These are phyloP conservation scores for Nomada lathburiana DNA, from an alignment of 2,888 invertebrate genomes.

Conservation along the genomic window DNA sequence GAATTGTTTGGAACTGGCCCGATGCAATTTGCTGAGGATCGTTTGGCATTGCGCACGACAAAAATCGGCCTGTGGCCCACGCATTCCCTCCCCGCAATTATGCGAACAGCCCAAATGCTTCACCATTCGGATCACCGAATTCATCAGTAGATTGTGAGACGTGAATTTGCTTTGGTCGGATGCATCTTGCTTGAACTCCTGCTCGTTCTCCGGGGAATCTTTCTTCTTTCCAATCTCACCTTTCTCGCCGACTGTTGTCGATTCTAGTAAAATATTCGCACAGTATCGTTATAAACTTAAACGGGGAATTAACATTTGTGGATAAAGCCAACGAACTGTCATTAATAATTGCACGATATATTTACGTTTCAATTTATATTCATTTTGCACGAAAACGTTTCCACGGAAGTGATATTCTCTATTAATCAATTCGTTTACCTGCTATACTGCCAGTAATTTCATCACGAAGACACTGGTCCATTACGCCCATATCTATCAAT, in stretches of 20 bases:
- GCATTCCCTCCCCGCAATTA: slow-evolving; percentile 92
- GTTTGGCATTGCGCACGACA: slow-evolving; percentile 94
- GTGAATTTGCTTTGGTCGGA: slow-evolving; percentile 78
- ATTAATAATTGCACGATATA: neutral
- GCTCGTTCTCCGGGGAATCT: slow-evolving; percentile 72
- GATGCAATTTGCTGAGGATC: slow-evolving; percentile 91
- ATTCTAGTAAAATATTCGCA: slow-evolving; percentile 57
- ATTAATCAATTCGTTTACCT: slow-evolving; percentile 74
- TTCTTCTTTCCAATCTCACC: slow-evolving; percentile 71
- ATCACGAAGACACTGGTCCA: slow-evolving; percentile 86
- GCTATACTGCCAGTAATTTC: slow-evolving; percentile 85
- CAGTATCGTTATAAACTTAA: neutral
- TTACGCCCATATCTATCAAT: slow-evolving; percentile 94
- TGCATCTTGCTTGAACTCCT: slow-evolving; percentile 67
- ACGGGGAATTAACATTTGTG: neutral
- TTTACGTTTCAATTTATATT: neutral
- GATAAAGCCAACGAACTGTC: too few species aligned
- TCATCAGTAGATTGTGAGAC: slow-evolving; percentile 91
- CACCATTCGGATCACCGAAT: slow-evolving; percentile 89
- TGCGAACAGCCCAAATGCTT: slow-evolving; percentile 97
- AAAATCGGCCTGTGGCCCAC: slow-evolving; percentile 96
- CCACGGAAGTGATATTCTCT: too few species aligned
- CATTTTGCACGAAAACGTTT: too few species aligned
- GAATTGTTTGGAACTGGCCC: slow-evolving; percentile 88
- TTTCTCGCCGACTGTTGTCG: slow-evolving; percentile 70